Conservation (phyloP, 2,888 invertebrate genomes). For the Allolobophora icterica region DNA sequence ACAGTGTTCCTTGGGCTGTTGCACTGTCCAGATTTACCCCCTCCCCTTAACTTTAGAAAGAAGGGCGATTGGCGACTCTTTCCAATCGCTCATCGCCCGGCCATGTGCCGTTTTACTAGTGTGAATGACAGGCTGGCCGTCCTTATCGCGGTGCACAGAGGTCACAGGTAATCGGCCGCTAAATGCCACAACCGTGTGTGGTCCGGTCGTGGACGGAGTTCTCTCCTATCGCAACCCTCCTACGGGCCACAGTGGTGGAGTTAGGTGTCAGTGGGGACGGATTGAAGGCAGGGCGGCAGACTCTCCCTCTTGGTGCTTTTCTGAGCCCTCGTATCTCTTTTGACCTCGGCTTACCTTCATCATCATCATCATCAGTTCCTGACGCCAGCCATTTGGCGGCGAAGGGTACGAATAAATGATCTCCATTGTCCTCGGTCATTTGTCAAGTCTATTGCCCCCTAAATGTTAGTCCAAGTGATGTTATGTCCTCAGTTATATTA, state of each 20-base stretch:
- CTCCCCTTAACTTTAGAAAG: neutral
- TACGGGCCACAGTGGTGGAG: neutral
- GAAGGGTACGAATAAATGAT: too few species aligned
- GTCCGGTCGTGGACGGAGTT: neutral
- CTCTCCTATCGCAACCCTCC: neutral
- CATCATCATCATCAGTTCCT: too few species aligned
- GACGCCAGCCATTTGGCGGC: too few species aligned
- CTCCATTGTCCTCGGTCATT: too few species aligned
- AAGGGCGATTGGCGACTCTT: neutral
- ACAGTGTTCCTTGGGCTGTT: neutral
- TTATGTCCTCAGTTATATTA: too few species aligned
- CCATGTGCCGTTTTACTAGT: neutral
- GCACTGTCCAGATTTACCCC: neutral
- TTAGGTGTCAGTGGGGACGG: neutral
- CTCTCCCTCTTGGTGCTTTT: too few species aligned
- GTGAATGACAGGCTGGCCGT: neutral
- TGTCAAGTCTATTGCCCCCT: too few species aligned
- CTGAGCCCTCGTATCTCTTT: too few species aligned
- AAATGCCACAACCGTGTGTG: neutral
- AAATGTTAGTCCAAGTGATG: too few species aligned
- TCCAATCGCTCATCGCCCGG: conserved; percentile 10
- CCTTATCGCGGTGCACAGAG: neutral
- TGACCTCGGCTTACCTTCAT: neutral
- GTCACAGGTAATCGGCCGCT: neutral
- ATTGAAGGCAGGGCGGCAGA: neutral